Percentiles rank a stretch among this genome's conserved stretches.
Conservation (phyloP, 2,113 vertebrate genomes). For the Ciconia boyciana region DNA sequence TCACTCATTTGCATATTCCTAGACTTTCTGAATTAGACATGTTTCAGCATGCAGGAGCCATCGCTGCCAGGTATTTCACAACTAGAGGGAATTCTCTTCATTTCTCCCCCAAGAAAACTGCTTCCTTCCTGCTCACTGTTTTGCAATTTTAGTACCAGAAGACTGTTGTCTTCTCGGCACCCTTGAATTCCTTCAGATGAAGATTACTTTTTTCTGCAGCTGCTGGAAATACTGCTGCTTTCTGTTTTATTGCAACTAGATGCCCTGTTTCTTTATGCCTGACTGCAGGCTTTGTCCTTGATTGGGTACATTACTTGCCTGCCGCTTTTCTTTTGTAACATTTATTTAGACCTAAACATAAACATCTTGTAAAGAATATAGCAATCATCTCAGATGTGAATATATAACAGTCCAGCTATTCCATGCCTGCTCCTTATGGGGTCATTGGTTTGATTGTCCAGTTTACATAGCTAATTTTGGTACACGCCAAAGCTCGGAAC, state of each 20-base stretch:
- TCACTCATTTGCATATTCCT: not conserved
- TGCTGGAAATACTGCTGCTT: not conserved
- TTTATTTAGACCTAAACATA: not conserved
- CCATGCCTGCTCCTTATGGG: not conserved
- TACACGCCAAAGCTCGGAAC: not conserved
- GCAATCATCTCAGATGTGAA: not conserved
- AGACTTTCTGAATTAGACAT: not conserved
- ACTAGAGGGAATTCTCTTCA: not conserved
- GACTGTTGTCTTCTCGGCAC: not conserved
- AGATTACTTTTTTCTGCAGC: not conserved
- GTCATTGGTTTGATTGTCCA: not conserved
- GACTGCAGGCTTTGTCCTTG: not conserved
- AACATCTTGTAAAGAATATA: not conserved
- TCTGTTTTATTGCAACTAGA: not conserved
- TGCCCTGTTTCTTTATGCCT: not conserved
- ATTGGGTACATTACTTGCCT: not conserved
- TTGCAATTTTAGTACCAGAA: not conserved
- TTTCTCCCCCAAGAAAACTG: not conserved
- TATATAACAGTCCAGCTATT: not conserved
- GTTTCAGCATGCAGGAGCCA: not conserved
- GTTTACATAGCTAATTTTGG: not conserved
- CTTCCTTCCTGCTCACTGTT: not conserved
- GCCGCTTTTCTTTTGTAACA: not conserved
- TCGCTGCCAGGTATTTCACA: not conserved
- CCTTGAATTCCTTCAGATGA: not conserved